These are phyloP conservation scores for Prunella strophiata DNA, from an alignment of 2,797 vertebrate species.

Conservation along the genomic window DNA sequence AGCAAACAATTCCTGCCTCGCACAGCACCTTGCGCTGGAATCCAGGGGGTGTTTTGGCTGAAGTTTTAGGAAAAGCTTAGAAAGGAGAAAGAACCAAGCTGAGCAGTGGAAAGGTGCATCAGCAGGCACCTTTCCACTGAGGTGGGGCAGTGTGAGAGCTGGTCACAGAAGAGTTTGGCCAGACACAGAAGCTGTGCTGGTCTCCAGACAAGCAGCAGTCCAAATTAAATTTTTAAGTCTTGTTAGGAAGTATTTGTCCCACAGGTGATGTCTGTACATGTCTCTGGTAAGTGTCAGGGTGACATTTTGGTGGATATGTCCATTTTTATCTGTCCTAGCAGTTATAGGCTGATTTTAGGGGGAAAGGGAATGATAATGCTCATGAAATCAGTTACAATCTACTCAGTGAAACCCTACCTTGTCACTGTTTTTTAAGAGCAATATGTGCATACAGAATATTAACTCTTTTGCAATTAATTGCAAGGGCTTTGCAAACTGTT, in stretches of 20 bases:
- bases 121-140: background rate
- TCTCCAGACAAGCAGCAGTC: background rate
- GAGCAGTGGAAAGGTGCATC: background rate
- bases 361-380: background rate
- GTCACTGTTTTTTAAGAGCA: background rate
- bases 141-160: background rate
- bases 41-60: background rate
- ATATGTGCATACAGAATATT: background rate
- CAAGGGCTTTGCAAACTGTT: background rate
- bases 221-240: background rate
- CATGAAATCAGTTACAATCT: background rate
- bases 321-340: background rate
- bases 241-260: background rate
- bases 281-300: background rate
- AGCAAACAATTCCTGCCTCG: fast-evolving
- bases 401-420: background rate
- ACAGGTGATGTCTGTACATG: background rate
- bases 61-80: background rate
- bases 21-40: background rate
- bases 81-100: background rate
- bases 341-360: background rate
- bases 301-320: background rate
- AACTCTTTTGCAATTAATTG: background rate
- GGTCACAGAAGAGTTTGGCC: background rate
- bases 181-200: background rate